A percentile compares a stretch with the other conserved stretches of the same genome.
Conservation (phyloP, 2,888 invertebrate genomes). For the Desoria tigrina region DNA sequence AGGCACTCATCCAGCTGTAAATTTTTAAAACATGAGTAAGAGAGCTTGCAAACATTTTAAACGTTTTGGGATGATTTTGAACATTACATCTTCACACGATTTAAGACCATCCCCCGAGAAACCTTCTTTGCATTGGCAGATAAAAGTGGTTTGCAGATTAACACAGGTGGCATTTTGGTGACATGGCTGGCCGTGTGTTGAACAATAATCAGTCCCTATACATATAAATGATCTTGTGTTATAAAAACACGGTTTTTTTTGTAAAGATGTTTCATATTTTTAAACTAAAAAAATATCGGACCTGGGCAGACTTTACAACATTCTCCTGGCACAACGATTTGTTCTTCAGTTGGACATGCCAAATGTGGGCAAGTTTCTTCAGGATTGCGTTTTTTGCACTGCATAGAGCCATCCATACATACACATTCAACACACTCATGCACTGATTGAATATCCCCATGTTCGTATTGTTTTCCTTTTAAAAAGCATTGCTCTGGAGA, state of each 20-base stretch:
- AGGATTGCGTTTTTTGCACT: conserved; percentile 72
- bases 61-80: neutral
- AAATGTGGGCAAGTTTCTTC: conserved; percentile 74
- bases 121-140: conserved; percentile 86
- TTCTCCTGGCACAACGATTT: conserved; percentile 78
- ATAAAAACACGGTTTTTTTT: neutral
- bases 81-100: conserved; percentile 67
- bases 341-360: conserved; percentile 73
- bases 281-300: conserved; percentile 58
- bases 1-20: conserved; percentile 71
- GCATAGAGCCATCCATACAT: conserved; percentile 79
- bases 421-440: conserved; percentile 79
- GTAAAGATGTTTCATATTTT: neutral
- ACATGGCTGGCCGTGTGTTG: conserved; percentile 77
- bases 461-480: conserved; percentile 72
- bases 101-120: conserved; percentile 82
- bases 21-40: neutral
- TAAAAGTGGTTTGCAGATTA: conserved; percentile 86
- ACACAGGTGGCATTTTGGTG: conserved; percentile 88
- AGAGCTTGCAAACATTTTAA: too few relatives aligned
- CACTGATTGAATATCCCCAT: conserved; percentile 73
- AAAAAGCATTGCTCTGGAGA: conserved; percentile 71
- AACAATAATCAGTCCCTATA: conserved; percentile 82
- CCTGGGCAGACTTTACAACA: conserved; percentile 91
- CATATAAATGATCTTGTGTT: neutral